Percentiles rank a stretch among this genome's conserved stretches.
These are phyloP conservation scores for Halesus radiatus DNA, from an alignment of 1,140 invertebrate genomes.

Conservation along the genomic window DNA sequence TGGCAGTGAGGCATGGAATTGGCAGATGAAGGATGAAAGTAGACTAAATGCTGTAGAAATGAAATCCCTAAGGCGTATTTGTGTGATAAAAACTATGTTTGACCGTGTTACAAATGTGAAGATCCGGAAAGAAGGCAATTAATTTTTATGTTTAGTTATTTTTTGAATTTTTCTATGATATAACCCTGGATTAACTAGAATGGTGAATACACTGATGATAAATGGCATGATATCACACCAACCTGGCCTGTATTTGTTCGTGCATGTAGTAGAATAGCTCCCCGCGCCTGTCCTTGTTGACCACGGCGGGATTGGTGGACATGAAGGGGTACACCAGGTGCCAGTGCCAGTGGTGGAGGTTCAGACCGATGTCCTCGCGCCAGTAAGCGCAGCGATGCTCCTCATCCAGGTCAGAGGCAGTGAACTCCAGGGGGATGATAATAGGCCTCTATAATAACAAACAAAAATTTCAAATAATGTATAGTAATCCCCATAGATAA, in stretches of 20 bases:
- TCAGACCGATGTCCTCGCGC: constrained; percentile 82
- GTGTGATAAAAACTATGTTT: no score
- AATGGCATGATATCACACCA: no score
- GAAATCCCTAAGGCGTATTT: no score
- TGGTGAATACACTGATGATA: no score
- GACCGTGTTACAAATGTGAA: no score
- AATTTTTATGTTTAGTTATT: no score
- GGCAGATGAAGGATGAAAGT: no score
- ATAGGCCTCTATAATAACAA: constrained; percentile 71
- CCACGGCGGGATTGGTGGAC: constrained; percentile 70
- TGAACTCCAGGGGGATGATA: constrained; percentile 79
- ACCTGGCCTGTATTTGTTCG: constrained; percentile 78
- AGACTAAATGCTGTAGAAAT: no score
- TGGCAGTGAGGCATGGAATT: no score
- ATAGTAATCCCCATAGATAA: not conserved
- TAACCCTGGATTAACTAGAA: no score
- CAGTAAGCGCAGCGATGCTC: constrained; percentile 84
- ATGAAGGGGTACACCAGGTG: constrained; percentile 85
- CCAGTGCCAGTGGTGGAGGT: constrained; percentile 89
- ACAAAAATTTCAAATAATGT: not conserved
- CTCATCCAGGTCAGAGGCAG: constrained; percentile 79
- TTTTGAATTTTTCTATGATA: no score
- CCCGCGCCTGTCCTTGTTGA: constrained; percentile 79
- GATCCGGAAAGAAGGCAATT: no score
- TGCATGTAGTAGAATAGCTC: constrained; percentile 87